Percentiles rank a stretch among this genome's conserved stretches.
phyloP scores from a whole-genome alignment of 1,140 invertebrate species.

The Ruditapes philippinarum region DNA sequence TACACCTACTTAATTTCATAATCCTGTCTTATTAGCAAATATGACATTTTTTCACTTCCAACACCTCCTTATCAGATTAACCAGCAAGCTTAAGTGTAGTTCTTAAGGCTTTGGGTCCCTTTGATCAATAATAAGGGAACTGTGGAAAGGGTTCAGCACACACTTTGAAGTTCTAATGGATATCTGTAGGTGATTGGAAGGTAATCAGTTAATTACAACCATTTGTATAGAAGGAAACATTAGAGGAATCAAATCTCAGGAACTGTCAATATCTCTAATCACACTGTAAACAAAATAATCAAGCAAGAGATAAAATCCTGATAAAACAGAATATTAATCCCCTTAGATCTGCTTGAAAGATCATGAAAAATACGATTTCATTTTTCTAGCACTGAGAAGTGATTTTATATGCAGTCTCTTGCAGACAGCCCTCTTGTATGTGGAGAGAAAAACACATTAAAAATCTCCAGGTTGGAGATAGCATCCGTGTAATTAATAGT shows the following conservation, averaged over 20 bases:
- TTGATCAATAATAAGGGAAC: conserved; percentile 29
- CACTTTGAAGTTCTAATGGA: conserved; percentile 27
- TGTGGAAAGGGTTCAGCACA: conserved; percentile 16
- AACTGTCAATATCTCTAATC: conserved; percentile 45
- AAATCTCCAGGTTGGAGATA: too few relatives aligned
- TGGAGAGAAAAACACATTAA: too few relatives aligned
- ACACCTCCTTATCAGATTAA: conserved; percentile 10
- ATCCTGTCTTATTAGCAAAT: conserved; percentile 9
- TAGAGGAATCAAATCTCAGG: conserved; percentile 23
- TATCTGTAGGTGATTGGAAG: conserved; percentile 36
- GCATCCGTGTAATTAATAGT: too few relatives aligned
- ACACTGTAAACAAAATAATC: conserved; percentile 15
- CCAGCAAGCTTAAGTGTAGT: neutral
- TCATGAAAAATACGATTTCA: neutral
- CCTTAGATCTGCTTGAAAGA: neutral
- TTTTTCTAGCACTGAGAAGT: neutral
- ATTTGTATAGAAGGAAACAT: conserved; percentile 49
- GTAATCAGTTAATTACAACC: conserved; percentile 59
- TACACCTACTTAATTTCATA: conserved; percentile 19
- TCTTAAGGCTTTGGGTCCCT: conserved; percentile 4
- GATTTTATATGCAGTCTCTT: neutral
- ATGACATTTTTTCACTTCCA: conserved; percentile 1
- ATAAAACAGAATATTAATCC: conserved; percentile 12
- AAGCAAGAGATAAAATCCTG: neutral
- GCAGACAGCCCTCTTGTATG: too few relatives aligned